Conservation (phyloP, 1,140 invertebrate genomes). For the Bicyclus anynana region DNA sequence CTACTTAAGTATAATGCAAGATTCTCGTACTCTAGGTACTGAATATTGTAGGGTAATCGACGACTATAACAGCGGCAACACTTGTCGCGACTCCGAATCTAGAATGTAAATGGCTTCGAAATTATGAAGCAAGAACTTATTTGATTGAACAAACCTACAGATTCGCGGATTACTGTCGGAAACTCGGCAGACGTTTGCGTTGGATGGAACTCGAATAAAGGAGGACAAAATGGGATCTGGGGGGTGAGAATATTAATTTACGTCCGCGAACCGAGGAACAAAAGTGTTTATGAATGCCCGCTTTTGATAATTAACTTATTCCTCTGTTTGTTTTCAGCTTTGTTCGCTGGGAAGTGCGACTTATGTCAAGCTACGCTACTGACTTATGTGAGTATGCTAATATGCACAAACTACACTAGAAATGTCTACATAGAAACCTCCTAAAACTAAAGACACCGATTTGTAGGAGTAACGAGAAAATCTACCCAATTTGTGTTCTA, state of each 20-base stretch:
- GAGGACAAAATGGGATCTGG: slow-evolving; percentile 41
- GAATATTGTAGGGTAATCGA: not conserved
- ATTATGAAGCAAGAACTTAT: slow-evolving; percentile 70
- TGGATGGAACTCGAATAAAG: slow-evolving; percentile 39
- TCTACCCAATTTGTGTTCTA: too few species aligned
- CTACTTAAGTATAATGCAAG: not conserved
- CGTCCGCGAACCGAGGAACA: slow-evolving; percentile 8
- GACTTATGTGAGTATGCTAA: too few species aligned
- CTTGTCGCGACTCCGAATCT: slow-evolving; percentile 37
- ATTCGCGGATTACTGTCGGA: slow-evolving; percentile 62
- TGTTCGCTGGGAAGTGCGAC: not conserved
- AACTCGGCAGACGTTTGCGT: slow-evolving; percentile 44
- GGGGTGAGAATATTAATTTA: slow-evolving; percentile 24
- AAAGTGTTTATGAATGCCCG: slow-evolving; percentile 12
- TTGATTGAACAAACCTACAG: slow-evolving; percentile 66
- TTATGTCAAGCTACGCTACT: not conserved
- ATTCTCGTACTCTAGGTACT: too few species aligned
- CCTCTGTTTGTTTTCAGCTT: not conserved
- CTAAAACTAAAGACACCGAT: too few species aligned
- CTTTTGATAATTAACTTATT: slow-evolving; percentile 13
- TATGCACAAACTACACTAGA: too few species aligned
- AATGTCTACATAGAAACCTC: too few species aligned
- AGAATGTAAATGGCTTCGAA: slow-evolving; percentile 68
- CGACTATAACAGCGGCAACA: not conserved
- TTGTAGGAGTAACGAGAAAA: too few species aligned